phyloP scores from a whole-genome alignment of 2,888 invertebrate species.

The Branchipolynoe longqiensis region DNA sequence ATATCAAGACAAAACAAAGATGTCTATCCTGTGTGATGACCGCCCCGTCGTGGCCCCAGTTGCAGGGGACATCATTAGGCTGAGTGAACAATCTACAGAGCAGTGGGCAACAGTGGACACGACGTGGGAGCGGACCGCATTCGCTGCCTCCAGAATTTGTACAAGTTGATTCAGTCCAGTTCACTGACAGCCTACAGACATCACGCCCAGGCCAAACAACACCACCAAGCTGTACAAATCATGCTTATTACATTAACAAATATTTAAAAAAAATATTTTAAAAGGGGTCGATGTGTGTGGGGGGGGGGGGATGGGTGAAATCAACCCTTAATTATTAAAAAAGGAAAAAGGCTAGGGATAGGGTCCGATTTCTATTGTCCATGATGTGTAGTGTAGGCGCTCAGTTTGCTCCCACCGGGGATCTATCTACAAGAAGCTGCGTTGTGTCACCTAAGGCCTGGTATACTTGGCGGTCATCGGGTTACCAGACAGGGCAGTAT shows the following conservation, averaged over 20 bases:
- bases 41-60: slow-evolving; percentile 21
- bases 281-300: too few relatives aligned
- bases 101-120: slow-evolving; percentile 10
- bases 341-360: background rate
- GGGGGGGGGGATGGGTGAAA: too few relatives aligned
- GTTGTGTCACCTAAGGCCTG: background rate
- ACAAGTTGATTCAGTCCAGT: slow-evolving; percentile 38
- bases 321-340: slow-evolving; percentile 39
- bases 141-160: slow-evolving; percentile 56
- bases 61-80: background rate
- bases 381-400: background rate
- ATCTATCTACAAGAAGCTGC: slow-evolving; percentile 48
- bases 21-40: slow-evolving; percentile 25
- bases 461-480: too few relatives aligned
- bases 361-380: slow-evolving; percentile 8
- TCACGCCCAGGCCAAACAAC: slow-evolving; percentile 41
- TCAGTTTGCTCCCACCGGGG: background rate
- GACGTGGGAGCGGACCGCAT: slow-evolving; percentile 24
- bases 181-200: slow-evolving; percentile 8
- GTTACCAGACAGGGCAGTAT: background rate
- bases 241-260: background rate
- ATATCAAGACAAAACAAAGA: background rate
- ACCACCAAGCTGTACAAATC: slow-evolving; percentile 52
- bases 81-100: background rate
- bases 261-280: too few relatives aligned